Percentiles rank a stretch among this genome's conserved stretches.
These are phyloP conservation scores for Caenorhabditis remanei DNA, from an alignment of 1,140 invertebrate genomes.

Conservation along the genomic window DNA sequence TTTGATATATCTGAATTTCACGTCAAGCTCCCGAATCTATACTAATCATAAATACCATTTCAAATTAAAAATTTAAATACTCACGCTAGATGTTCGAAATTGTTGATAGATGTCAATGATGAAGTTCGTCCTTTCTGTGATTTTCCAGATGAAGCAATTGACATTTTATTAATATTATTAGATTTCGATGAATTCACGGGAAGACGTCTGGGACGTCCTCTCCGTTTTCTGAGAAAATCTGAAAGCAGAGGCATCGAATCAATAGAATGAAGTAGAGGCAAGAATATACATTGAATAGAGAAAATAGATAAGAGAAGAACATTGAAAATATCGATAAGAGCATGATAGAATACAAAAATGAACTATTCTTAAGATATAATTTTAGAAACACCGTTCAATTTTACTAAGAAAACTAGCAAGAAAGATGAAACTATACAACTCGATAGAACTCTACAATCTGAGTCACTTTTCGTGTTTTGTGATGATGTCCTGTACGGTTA, in stretches of 20 bases:
- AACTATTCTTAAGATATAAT: too few species aligned
- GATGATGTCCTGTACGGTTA: background rate
- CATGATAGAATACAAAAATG: background rate
- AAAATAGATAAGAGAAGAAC: conserved; percentile 10
- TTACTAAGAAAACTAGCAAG: background rate
- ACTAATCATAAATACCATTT: too few species aligned
- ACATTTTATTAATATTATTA: conserved; percentile 22
- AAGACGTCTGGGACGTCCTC: conserved; percentile 27
- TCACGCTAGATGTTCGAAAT: conserved; percentile 35
- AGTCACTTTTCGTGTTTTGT: background rate
- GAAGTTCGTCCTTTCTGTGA: background rate
- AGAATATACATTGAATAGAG: background rate
- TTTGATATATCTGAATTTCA: too few species aligned
- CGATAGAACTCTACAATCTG: background rate
- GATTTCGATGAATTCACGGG: background rate
- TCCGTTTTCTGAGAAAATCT: conserved; percentile 42
- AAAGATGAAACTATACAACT: background rate
- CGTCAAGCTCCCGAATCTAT: too few species aligned
- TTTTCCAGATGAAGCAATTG: conserved; percentile 18
- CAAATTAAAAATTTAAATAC: background rate
- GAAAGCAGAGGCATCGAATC: conserved; percentile 48
- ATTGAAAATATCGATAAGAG: background rate
- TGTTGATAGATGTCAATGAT: conserved; percentile 42
- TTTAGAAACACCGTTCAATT: too few species aligned
- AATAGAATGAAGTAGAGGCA: background rate